Evolutionary conservation across 2,797 vertebrate species (phyloP).

Genomic region (Stomatorhinus walkeri): DNA sequence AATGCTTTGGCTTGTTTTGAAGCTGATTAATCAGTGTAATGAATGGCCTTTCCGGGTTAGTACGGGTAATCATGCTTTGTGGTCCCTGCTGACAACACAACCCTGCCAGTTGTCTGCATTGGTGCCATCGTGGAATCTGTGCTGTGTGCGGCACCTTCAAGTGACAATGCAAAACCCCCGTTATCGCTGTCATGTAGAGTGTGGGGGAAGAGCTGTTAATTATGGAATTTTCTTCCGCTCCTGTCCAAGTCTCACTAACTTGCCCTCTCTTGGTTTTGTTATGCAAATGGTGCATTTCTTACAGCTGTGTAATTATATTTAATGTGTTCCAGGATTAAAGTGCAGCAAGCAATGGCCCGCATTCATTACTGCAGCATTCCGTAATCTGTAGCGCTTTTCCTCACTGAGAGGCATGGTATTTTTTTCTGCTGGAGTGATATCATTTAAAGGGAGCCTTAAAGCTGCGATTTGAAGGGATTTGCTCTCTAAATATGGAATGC

Average conservation of each 20-base stretch:
- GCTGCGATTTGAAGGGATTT: slow-evolving; percentile 28
- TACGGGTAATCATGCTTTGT: not conserved
- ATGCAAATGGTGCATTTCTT: slow-evolving; percentile 52
- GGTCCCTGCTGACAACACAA: not conserved
- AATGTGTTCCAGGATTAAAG: slow-evolving; percentile 57
- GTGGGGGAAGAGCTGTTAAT: slow-evolving; percentile 32
- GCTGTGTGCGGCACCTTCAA: slow-evolving; percentile 19
- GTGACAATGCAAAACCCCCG: not conserved
- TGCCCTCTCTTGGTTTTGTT: slow-evolving; percentile 39
- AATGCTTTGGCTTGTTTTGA: not conserved
- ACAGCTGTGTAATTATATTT: slow-evolving; percentile 53
- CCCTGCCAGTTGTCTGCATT: not conserved
- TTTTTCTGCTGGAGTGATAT: slow-evolving; percentile 17
- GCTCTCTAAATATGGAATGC: slow-evolving; percentile 22
- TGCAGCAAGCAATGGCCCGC: slow-evolving; percentile 32
- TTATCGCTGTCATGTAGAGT: slow-evolving; percentile 22
- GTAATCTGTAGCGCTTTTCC: slow-evolving; percentile 30
- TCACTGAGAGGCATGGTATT: slow-evolving; percentile 17
- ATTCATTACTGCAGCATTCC: slow-evolving; percentile 23
- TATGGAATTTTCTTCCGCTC: slow-evolving; percentile 32
- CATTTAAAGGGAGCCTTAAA: slow-evolving; percentile 25
- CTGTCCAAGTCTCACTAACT: slow-evolving; percentile 29
- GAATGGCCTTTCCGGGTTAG: not conserved
- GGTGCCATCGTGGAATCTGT: not conserved
- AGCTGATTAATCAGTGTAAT: not conserved